Evolutionary conservation across 2,888 invertebrate genomes (phyloP).

Genomic region (Leptodirus hochenwartii): DNA sequence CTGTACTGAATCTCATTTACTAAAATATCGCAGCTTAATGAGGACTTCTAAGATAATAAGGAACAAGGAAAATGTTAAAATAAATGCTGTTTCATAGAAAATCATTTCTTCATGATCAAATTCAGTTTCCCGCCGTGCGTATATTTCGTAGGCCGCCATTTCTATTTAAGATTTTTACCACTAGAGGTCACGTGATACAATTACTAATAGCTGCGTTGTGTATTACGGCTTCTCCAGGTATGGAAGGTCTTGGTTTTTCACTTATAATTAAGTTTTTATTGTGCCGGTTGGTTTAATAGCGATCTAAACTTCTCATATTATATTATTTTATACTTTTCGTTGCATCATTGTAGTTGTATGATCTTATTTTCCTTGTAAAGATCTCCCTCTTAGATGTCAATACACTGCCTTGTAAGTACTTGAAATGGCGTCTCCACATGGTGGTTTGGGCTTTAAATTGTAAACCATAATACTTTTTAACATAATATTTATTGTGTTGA

Average conservation of each 20-base stretch:
- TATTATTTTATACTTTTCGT: slow-evolving; percentile 5
- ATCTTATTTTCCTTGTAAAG: slow-evolving; percentile 11
- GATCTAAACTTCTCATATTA: slow-evolving; percentile 2
- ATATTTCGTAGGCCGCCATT: no score
- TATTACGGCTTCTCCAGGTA: slow-evolving; percentile 24
- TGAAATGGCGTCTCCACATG: slow-evolving; percentile 62
- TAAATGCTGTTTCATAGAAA: no score
- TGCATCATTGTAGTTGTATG: slow-evolving; percentile 4
- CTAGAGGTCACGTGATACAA: no score
- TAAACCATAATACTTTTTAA: slow-evolving; percentile 7
- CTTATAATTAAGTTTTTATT: slow-evolving; percentile 12
- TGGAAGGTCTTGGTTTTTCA: slow-evolving; percentile 21
- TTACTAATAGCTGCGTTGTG: slow-evolving; percentile 26
- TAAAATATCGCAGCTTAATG: no score
- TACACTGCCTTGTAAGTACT: slow-evolving; percentile 41
- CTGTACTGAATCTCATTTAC: no score
- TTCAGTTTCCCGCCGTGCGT: no score
- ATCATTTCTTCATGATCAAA: no score
- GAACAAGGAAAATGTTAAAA: no score
- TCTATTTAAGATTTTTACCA: no score
- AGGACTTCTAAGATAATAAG: no score
- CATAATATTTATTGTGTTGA: not conserved
- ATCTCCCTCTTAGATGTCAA: slow-evolving; percentile 38
- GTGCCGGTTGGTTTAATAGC: slow-evolving; percentile 12
- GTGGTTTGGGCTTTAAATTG: slow-evolving; percentile 24